Conservation (phyloP, 2,888 invertebrate genomes). For the Drosophila setosimentum region DNA sequence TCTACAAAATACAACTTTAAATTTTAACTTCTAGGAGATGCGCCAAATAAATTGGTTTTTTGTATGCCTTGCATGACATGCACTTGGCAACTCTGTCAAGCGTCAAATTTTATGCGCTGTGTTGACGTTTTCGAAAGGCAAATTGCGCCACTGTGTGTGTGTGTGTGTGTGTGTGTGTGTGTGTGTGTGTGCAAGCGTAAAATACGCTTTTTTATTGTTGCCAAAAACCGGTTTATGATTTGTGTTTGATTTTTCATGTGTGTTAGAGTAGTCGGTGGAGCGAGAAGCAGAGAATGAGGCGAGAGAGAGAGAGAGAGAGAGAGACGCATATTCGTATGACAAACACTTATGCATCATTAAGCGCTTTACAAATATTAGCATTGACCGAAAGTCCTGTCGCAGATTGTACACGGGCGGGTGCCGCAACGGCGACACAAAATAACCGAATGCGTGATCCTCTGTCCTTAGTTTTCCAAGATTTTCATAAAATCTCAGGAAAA, state of each 20-base stretch:
- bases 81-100: conserved; percentile 52
- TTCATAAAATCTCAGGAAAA: not conserved
- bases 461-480: rapidly evolving
- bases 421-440: not conserved
- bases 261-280: not conserved
- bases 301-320: not conserved
- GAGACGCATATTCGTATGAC: not conserved
- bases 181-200: conserved; percentile 16
- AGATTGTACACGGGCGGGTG: not conserved
- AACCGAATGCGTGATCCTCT: not conserved
- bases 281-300: not conserved
- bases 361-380: conserved; percentile 65
- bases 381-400: conserved; percentile 29
- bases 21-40: no score
- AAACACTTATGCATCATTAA: conserved; percentile 63
- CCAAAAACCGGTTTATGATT: conserved; percentile 51
- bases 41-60: not conserved
- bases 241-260: conserved; percentile 44
- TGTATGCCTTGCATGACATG: conserved; percentile 27
- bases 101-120: conserved; percentile 14
- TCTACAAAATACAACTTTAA: not conserved
- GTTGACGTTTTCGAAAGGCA: conserved; percentile 37
- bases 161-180: conserved; percentile 6
- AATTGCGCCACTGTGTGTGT: conserved; percentile 3
- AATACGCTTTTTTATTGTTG: conserved; percentile 34